Evolutionary conservation across 2,888 invertebrate genomes (phyloP).

Genomic region (Cryptosula pallasiana): DNA sequence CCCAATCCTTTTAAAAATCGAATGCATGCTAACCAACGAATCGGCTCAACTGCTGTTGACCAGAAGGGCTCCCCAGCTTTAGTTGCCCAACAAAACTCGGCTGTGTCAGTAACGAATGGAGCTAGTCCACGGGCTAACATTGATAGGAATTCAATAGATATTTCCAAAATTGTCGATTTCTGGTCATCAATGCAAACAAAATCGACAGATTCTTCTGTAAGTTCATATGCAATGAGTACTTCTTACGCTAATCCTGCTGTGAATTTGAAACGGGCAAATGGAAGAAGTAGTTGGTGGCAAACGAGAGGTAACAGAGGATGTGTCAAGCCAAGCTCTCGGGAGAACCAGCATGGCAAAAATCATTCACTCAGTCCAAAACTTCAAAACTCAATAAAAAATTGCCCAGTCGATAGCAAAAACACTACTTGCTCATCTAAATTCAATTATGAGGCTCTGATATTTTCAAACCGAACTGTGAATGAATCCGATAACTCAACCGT

Average conservation of each 20-base stretch:
- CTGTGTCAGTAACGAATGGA: too few relatives aligned
- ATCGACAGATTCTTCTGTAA: background rate
- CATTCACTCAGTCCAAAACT: background rate
- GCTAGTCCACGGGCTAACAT: too few relatives aligned
- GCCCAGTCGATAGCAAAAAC: too few relatives aligned
- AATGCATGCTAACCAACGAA: background rate
- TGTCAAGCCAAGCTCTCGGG: background rate
- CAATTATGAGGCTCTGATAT: background rate
- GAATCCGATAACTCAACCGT: background rate
- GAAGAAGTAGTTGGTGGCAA: background rate
- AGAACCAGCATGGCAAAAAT: background rate
- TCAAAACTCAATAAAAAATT: background rate
- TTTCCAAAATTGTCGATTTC: background rate
- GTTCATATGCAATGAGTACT: background rate
- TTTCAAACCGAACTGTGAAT: background rate
- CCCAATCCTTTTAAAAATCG: too few relatives aligned
- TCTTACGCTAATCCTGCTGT: background rate
- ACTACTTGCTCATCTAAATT: background rate
- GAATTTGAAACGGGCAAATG: background rate
- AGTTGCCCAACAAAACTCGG: background rate
- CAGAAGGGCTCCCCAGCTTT: background rate
- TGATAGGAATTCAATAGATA: too few relatives aligned
- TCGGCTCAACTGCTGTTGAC: background rate
- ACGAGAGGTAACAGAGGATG: background rate
- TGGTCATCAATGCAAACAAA: background rate